Evolutionary conservation across 2,888 invertebrate species (phyloP).

Genomic region (Nasonovia ribisnigri): DNA sequence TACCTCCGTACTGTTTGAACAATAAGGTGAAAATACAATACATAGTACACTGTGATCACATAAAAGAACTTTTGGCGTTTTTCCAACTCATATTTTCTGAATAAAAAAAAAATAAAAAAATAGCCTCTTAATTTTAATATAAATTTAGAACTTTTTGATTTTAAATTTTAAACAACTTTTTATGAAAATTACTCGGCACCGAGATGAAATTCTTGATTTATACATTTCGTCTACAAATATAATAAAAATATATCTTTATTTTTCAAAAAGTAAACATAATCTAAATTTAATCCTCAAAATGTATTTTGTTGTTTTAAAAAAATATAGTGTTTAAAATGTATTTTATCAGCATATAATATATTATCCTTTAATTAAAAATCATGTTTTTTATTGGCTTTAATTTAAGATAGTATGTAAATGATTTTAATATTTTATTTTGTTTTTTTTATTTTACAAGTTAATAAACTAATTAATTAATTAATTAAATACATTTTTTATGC

Average conservation of each 20-base stretch:
- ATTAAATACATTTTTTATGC: too few species aligned
- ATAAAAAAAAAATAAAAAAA: background rate
- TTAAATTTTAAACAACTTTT: background rate
- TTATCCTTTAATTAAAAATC: background rate
- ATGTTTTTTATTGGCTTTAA: background rate
- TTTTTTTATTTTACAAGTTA: too few species aligned
- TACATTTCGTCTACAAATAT: background rate
- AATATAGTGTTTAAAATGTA: background rate
- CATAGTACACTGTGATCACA: background rate
- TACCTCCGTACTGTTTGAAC: background rate
- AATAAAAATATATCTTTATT: background rate
- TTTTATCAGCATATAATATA: too few species aligned
- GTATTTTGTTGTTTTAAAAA: background rate
- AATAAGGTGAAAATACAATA: background rate
- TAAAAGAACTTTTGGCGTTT: slow-evolving; percentile 2
- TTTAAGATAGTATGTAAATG: background rate
- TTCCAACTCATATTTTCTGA: background rate
- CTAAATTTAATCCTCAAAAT: background rate
- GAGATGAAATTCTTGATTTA: background rate
- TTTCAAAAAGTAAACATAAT: background rate
- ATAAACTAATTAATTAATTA: too few species aligned
- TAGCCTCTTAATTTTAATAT: slow-evolving; percentile 1
- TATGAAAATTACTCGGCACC: background rate
- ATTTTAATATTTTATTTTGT: background rate
- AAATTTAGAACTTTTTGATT: background rate